These are phyloP conservation scores for Morpho deidamia DNA, from an alignment of 2,888 invertebrate genomes.

Conservation along the genomic window DNA sequence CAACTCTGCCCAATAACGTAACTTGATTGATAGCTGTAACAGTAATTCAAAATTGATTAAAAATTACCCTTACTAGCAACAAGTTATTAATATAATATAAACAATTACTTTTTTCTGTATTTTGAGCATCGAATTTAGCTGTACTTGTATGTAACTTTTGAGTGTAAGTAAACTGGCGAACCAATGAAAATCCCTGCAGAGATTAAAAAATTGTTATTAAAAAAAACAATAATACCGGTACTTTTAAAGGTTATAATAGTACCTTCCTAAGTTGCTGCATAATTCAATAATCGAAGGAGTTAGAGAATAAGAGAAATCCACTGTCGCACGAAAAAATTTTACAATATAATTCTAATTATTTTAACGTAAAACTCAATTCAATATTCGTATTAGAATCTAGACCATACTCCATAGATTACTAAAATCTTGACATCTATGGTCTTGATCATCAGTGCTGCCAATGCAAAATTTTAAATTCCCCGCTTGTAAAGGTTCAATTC, in stretches of 20 bases:
- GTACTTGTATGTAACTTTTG: conserved; percentile 27
- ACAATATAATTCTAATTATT: no score
- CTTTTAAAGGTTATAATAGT: neutral
- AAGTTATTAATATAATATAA: neutral
- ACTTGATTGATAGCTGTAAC: conserved; percentile 85
- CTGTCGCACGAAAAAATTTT: no score
- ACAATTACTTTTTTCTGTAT: conserved; percentile 60
- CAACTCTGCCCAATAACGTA: conserved; percentile 90
- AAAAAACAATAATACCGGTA: no score
- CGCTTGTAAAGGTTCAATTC: no score
- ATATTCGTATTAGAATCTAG: no score
- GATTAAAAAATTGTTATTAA: neutral
- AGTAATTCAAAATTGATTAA: neutral
- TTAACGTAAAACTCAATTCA: no score
- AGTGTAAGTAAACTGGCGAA: conserved; percentile 7
- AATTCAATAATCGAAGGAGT: no score
- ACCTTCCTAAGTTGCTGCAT: conserved; percentile 2
- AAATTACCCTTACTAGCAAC: neutral
- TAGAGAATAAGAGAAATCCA: no score
- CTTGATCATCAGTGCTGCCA: no score
- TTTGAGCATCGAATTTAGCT: conserved; percentile 40
- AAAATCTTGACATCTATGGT: no score
- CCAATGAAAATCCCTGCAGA: conserved; percentile 4
- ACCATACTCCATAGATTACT: no score
- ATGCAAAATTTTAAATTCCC: no score